phyloP scores from a whole-genome alignment of 2,888 invertebrate species.

The Periphyllus acericola region DNA sequence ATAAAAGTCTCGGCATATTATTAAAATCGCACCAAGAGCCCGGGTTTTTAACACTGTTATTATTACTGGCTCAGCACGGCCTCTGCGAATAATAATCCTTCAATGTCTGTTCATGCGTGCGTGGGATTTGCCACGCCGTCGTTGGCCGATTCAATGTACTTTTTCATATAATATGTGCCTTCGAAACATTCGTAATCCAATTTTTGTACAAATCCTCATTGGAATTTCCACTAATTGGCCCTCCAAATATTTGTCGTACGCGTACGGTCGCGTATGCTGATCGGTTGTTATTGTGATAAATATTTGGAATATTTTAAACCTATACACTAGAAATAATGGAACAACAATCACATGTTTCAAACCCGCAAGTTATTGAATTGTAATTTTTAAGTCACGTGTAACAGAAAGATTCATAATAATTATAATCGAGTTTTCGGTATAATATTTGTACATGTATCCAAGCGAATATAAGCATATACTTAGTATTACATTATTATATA shows the following conservation, averaged over 20 bases:
- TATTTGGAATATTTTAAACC: slow-evolving; percentile 24
- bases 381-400: slow-evolving; percentile 25
- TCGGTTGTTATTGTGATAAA: slow-evolving; percentile 30
- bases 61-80: slow-evolving; percentile 45
- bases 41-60: slow-evolving; percentile 35
- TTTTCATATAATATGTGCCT: slow-evolving; percentile 21
- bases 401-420: no score
- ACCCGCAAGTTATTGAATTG: slow-evolving; percentile 28
- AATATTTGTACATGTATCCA: no score
- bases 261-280: neutral
- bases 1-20: slow-evolving; percentile 26
- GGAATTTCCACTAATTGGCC: slow-evolving; percentile 44
- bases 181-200: slow-evolving; percentile 35
- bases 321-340: neutral
- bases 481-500: neutral
- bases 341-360: neutral
- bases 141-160: slow-evolving; percentile 14
- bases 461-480: no score
- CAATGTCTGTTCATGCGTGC: slow-evolving; percentile 58
- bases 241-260: neutral
- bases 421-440: no score
- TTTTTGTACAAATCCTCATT: slow-evolving; percentile 26
- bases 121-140: slow-evolving; percentile 46
- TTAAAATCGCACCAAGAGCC: slow-evolving; percentile 24
- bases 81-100: slow-evolving; percentile 36